Conservation (phyloP, 2,888 invertebrate genomes). For the Horisme vitalbata region DNA sequence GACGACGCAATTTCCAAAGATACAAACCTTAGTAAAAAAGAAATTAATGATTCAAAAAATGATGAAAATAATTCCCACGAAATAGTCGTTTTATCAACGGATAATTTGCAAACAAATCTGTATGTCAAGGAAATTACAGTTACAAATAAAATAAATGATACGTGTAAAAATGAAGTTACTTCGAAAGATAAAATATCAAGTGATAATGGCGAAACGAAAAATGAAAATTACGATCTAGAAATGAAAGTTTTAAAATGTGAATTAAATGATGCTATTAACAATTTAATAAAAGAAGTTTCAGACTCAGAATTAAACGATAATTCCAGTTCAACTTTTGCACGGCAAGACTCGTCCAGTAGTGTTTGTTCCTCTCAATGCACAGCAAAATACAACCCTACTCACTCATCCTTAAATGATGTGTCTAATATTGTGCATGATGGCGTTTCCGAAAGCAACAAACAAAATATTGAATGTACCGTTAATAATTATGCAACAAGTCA, state of each 20-base stretch:
- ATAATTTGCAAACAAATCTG: conserved; percentile 66
- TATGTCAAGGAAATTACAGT: conserved; percentile 61
- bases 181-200: conserved; percentile 4
- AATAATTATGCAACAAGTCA: conserved; percentile 48
- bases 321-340: conserved; percentile 57
- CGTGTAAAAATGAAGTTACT: conserved; percentile 15
- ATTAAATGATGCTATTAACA: conserved; percentile 73
- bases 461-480: conserved; percentile 33
- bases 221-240: conserved; percentile 58
- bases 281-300: conserved; percentile 72
- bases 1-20: conserved; percentile 10
- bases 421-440: conserved; percentile 81
- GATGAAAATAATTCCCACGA: conserved; percentile 47
- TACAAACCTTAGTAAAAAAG: conserved; percentile 11
- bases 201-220: conserved; percentile 25
- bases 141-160: conserved; percentile 28
- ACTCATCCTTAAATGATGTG: conserved; percentile 84
- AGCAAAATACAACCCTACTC: conserved; percentile 85
- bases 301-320: conserved; percentile 61
- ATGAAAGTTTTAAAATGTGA: conserved; percentile 74
- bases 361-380: conserved; percentile 87
- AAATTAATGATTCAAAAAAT: conserved; percentile 8
- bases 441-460: conserved; percentile 41
- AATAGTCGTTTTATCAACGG: conserved; percentile 67
- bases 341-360: conserved; percentile 84